Evolutionary conservation across 2,797 vertebrate species (phyloP), one percentile per base, ranked within the genome.

Genomic region (Gobio occitaniae): DNA sequence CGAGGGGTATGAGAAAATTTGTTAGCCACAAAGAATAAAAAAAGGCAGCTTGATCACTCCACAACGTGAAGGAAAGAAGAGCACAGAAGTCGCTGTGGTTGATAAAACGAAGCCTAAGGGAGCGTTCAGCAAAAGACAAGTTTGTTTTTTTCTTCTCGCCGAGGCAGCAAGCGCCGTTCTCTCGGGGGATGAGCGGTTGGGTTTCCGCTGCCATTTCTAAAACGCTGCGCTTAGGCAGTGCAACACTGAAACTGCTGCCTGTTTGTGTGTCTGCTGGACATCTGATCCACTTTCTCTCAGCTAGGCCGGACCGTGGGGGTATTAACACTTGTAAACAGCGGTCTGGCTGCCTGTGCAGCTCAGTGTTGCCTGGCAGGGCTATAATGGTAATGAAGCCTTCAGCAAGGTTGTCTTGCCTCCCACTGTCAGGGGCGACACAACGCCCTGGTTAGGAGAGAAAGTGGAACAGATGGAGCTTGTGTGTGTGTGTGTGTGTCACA

Each of bases 341-440:
- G 82, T 87, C 86, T 86, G 84, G 81, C 88, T 87, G 84, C 68
- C 87, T 87, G 85, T 84, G 85, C 61, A 82, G 87, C 81, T 82
- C 86, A 81, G 77, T 79, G 80, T 82, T 83, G 88, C 89, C 89
- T 92, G 89, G 90, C 89, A 91, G 88, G 89, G 88, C 85, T 87
- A 82, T 79, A 78, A 87, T 83, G 81, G 87, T 90, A 92, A 92
- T 92, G 92, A 92, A 90, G 90, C 88, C 90, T 88, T 91, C 90
- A 88, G 89, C 85, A 89, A 87, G 89, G 54, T 84, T 87, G 88
- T 86, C 82, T 88, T 86, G 84, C 82, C 78, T 66, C 83, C 86
- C 87, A 83, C 88, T 76, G 88, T 86, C 81, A 89, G 89, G 75
- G 86, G 85, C 41, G 29, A 83, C 86, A 87, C 82, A 83, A 81